phyloP scores from a whole-genome alignment of 92 coral and sea anemone species.

The Porites lobata region DNA sequence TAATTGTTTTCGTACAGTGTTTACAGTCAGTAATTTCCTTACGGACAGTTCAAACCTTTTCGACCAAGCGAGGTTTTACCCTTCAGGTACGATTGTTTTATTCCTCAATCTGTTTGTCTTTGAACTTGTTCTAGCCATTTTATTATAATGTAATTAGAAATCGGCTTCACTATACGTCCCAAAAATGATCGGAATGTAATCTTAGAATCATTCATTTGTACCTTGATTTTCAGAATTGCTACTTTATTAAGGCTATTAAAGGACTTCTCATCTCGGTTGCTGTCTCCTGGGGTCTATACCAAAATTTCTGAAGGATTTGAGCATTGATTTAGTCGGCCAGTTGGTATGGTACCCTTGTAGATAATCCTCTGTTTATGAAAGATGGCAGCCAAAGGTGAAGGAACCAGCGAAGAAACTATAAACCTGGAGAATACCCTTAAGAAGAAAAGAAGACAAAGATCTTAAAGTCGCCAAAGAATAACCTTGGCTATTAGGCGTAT shows the following conservation, averaged over 20 bases:
- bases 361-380: no score
- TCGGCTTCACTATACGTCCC: neutral
- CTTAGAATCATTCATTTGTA: constrained; percentile 8
- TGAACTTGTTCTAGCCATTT: neutral
- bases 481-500: no score
- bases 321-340: neutral
- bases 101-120: neutral
- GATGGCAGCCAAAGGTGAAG: no score
- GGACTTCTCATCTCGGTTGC: neutral
- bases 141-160: neutral
- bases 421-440: neutral
- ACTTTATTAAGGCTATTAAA: constrained; percentile 5
- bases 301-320: constrained; percentile 20
- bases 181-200: constrained; percentile 5
- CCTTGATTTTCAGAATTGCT: constrained; percentile 8
- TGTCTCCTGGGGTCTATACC: constrained; percentile 15
- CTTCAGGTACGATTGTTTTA: no score
- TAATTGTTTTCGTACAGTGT: no score
- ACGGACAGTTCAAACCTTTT: no score
- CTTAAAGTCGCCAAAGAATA: neutral
- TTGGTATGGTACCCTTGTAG: no score
- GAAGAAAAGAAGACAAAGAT: neutral
- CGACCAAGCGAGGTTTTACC: no score
- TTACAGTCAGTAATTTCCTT: no score
- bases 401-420: no score